phyloP scores from a whole-genome alignment of 2,888 invertebrate species.

The Abscondita cerata region DNA sequence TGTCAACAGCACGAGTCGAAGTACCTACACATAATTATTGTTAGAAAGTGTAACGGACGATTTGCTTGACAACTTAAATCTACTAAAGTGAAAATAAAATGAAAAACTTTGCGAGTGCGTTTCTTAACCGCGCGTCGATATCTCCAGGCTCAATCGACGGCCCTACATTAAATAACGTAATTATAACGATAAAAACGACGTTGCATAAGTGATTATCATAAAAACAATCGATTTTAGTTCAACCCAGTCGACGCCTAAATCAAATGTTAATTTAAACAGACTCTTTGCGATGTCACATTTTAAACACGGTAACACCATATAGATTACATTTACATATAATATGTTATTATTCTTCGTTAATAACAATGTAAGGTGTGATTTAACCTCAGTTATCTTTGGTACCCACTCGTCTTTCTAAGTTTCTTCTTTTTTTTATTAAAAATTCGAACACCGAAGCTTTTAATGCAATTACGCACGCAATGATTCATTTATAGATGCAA shows the following conservation, averaged over 20 bases:
- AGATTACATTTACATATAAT: conserved; percentile 60
- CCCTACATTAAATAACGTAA: conserved; percentile 30
- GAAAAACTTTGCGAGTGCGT: conserved; percentile 26
- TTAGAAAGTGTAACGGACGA: conserved; percentile 36
- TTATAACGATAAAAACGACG: conserved; percentile 25
- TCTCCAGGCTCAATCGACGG: not conserved
- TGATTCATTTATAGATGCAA: no score
- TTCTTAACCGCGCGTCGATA: not conserved
- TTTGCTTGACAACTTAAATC: conserved; percentile 31
- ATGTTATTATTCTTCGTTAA: conserved; percentile 60
- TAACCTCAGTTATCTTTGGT: conserved; percentile 45
- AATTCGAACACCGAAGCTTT: no score
- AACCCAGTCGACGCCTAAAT: conserved; percentile 57
- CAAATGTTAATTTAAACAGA: conserved; percentile 58
- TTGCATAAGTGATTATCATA: conserved; percentile 51
- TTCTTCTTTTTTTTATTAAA: no score
- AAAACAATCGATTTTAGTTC: conserved; percentile 58
- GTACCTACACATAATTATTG: conserved; percentile 26
- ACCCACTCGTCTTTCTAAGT: conserved; percentile 39
- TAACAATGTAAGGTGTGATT: conserved; percentile 59
- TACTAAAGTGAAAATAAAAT: conserved; percentile 33
- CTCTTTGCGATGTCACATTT: conserved; percentile 56
- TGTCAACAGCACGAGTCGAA: conserved; percentile 14
- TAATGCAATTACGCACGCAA: no score
- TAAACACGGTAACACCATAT: conserved; percentile 49